phyloP scores from a whole-genome alignment of 2,888 invertebrate genomes.

The Orthonychiurus folsomi region DNA sequence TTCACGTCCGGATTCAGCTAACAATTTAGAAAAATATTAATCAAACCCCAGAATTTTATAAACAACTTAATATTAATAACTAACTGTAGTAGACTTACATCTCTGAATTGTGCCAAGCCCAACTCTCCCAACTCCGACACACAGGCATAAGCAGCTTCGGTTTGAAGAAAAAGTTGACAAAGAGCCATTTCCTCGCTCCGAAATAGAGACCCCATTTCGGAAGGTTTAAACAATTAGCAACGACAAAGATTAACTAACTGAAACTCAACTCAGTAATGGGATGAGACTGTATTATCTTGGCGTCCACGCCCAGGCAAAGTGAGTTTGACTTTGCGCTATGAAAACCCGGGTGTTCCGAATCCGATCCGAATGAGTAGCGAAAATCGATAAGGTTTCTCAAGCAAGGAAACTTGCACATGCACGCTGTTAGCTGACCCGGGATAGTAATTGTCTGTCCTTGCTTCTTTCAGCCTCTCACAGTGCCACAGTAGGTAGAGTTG shows the following conservation, averaged over 20 bases:
- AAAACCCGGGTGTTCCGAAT: not conserved
- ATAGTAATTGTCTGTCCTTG: too few species aligned
- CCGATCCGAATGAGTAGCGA: not conserved
- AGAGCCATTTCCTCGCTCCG: slow-evolving; percentile 98
- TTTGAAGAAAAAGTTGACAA: slow-evolving; percentile 95
- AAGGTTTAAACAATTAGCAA: not conserved
- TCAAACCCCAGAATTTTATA: not conserved
- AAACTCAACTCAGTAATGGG: not conserved
- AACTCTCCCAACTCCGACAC: slow-evolving; percentile 96
- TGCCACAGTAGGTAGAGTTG: too few species aligned
- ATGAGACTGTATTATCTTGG: too few species aligned
- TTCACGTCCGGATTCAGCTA: slow-evolving; percentile 95
- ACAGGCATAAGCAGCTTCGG: slow-evolving; percentile 97
- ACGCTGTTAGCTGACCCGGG: too few species aligned
- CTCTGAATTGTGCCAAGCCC: slow-evolving; percentile 93
- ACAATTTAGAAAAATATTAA: not conserved
- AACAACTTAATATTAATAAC: slow-evolving; percentile 6
- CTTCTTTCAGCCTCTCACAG: too few species aligned
- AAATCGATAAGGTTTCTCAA: not conserved
- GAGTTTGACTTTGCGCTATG: too few species aligned
- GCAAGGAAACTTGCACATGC: too few species aligned
- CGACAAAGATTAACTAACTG: not conserved
- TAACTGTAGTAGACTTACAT: slow-evolving; percentile 48
- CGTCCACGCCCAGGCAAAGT: not conserved
- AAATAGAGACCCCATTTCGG: slow-evolving; percentile 52